Percentiles rank a stretch among this genome's conserved stretches.
phyloP scores from a whole-genome alignment of 1,140 invertebrate species.

The Propsilocerus akamusi region DNA sequence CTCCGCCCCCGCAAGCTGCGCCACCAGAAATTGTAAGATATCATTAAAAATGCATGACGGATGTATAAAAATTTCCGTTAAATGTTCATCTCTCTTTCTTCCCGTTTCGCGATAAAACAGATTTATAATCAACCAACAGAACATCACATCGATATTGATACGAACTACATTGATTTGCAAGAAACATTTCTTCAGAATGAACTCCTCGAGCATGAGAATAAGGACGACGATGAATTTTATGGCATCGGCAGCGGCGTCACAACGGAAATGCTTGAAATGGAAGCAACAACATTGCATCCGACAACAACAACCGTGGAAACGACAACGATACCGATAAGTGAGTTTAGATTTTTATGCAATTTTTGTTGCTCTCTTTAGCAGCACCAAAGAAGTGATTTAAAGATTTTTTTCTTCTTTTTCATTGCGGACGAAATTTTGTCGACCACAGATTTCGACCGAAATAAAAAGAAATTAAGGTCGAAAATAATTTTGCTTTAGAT shows the following conservation, averaged over 20 bases:
- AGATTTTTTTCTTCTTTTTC: too few species aligned
- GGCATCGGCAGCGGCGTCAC: too few species aligned
- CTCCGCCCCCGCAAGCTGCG: background rate
- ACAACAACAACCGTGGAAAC: constrained; percentile 24
- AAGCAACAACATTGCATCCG: background rate
- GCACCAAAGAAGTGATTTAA: too few species aligned
- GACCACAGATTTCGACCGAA: too few species aligned
- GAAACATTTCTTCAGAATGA: background rate
- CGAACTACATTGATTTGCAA: background rate
- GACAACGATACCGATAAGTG: constrained; percentile 19
- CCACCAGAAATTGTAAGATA: background rate
- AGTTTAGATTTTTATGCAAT: background rate
- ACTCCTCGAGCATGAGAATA: background rate
- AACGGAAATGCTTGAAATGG: background rate
- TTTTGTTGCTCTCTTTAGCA: background rate
- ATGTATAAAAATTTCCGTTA: background rate
- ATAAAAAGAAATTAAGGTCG: too few species aligned
- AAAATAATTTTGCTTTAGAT: too few species aligned
- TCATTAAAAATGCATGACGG: too few species aligned
- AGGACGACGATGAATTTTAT: background rate
- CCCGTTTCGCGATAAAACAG: too few species aligned
- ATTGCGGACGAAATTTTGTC: too few species aligned
- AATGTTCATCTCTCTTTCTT: background rate
- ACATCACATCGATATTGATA: background rate
- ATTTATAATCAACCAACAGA: background rate